These are phyloP conservation scores for Corythoichthys intestinalis DNA, from an alignment of 2,113 vertebrate species.

Conservation along the genomic window DNA sequence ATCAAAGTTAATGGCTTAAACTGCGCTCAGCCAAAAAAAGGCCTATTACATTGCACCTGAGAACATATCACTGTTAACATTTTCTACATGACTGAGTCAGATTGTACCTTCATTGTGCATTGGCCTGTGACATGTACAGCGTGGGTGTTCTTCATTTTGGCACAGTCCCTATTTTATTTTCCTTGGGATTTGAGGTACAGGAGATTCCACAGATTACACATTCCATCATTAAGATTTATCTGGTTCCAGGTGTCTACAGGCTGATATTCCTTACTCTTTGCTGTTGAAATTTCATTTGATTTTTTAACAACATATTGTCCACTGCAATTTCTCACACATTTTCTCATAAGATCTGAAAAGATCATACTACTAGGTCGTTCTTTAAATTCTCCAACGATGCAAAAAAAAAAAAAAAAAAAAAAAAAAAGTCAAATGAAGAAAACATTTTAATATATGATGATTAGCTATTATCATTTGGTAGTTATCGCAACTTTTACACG, in stretches of 20 bases:
- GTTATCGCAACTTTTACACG: constrained; percentile 12
- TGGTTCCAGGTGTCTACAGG: neutral
- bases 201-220: neutral
- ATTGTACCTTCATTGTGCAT: constrained; percentile 7
- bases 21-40: constrained; percentile 31
- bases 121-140: neutral
- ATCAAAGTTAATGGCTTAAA: constrained; percentile 41
- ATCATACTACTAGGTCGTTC: no score
- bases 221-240: neutral
- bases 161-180: neutral
- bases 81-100: neutral
- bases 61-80: constrained; percentile 10
- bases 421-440: no score
- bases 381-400: no score
- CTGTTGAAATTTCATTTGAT: neutral
- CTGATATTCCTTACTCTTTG: neutral
- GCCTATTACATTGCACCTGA: constrained; percentile 20
- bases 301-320: neutral
- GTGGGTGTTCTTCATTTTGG: constrained; percentile 1
- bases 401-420: no score
- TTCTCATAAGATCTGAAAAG: neutral
- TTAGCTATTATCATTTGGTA: neutral
- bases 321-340: neutral
- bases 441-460: no score
- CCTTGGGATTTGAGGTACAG: neutral